These are phyloP conservation scores for Ephydatia muelleri DNA, from an alignment of 37 sponge, comb jelly and placozoan genomes.

Conservation along the genomic window DNA sequence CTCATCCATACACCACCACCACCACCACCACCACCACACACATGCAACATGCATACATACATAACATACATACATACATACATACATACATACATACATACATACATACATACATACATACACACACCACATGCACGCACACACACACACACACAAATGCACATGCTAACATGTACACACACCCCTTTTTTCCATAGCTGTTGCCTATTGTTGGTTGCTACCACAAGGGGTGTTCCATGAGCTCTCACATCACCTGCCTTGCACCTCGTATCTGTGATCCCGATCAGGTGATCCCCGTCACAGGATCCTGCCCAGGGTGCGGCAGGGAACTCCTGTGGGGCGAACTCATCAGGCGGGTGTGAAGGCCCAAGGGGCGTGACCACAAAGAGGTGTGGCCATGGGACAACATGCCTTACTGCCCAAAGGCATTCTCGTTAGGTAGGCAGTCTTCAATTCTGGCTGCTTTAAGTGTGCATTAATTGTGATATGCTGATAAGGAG, in stretches of 20 bases:
- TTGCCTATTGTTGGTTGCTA: conserved; percentile 46
- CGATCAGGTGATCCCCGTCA: conserved; percentile 53
- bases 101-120: no score
- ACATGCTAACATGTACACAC: no score
- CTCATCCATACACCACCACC: no score
- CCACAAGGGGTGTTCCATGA: conserved; percentile 48
- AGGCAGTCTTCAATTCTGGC: no score
- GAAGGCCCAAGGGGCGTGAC: conserved; percentile 4
- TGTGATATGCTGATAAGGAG: no score
- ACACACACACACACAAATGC: not conserved
- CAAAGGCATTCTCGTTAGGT: not conserved
- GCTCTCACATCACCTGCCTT: conserved; percentile 61
- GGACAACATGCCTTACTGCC: no score
- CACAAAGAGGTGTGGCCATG: not conserved
- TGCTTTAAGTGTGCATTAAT: no score
- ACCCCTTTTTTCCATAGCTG: not conserved
- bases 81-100: no score
- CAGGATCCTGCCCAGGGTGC: conserved; percentile 62
- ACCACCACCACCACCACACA: no score
- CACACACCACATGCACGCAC: not conserved
- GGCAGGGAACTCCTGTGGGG: conserved; percentile 70
- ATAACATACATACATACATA: no score
- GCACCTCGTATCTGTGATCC: conserved; percentile 20
- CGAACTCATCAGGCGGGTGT: conserved; percentile 48
- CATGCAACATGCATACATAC: no score